Base-by-base conservation (phyloP, 2,888 invertebrate species). In the Deilephila porcellus region DNA sequence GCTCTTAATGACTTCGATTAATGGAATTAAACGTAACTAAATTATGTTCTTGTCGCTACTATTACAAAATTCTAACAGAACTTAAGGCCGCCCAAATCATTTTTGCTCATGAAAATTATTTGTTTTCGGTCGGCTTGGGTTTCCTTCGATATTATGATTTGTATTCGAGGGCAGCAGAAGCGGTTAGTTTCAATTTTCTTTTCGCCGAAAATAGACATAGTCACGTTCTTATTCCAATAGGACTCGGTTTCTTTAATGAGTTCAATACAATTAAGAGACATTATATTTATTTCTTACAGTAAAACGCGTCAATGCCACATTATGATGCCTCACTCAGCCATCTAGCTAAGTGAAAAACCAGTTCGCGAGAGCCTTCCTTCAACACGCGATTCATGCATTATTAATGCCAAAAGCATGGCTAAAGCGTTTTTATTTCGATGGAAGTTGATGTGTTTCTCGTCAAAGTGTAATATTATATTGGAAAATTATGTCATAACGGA, bases 1-100 rank as follows among this genome's bases (percentile, higher is more conserved):
- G 78, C 79, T 79, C 78, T 79, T 86, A 86, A 86, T 84, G 82
- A 78, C 80, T 82, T 76, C 81, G 82, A 84, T 87, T 87, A 84
- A 83, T 81, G 79, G 78, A 85, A 84, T 84, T 82, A 84, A 82
- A 78, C 77, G 78, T 73, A 1, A 25, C 25, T 25, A 76, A 81
- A 81, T 84, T 83, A 84, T 74, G 79, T 81, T 82, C 79, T 78
- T 78, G 75, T 74, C 76, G 77, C 78, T 77, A 77, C 72, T 72
- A 75, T 74, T 76, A 77, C 75, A 74, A 73, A 78, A 71, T 74
- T 79, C 75, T 76, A 77, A 78, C 71, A 60, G 73, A 74, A 72
- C 25, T 29, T 34, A 53, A 6, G 25, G 6, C 17, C 25, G 6
- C 52, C 25, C 45, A 11, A 52, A 25, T 67, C 67, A 52, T 67